These are phyloP conservation scores for Oscheius sp. DNA, from an alignment of 2,888 invertebrate species.

Conservation along the genomic window DNA sequence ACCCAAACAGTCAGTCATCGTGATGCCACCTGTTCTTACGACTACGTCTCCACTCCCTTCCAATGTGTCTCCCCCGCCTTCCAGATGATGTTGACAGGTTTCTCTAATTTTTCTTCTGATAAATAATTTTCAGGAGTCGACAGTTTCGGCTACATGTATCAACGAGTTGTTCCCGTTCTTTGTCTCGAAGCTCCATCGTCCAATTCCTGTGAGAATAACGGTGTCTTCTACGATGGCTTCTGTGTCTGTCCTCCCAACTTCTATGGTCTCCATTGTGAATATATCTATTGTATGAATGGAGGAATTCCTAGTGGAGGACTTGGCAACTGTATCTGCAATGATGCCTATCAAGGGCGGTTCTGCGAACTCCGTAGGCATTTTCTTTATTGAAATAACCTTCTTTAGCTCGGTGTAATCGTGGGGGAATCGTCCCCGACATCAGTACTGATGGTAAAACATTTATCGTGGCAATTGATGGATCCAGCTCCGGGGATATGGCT, in stretches of 20 bases:
- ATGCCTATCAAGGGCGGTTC: conserved; percentile 42
- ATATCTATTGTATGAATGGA: conserved; percentile 46
- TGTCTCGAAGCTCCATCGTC: conserved; percentile 39
- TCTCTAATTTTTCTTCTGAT: background rate
- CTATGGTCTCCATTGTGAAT: conserved; percentile 44
- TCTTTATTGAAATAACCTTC: background rate
- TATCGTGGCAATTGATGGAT: conserved; percentile 51
- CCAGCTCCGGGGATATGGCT: conserved; percentile 41
- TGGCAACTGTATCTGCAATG: conserved; percentile 36
- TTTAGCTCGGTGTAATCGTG: conserved; percentile 48
- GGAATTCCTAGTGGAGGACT: conserved; percentile 36
- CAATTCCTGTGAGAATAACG: conserved; percentile 57
- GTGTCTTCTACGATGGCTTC: conserved; percentile 31
- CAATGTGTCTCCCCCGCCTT: conserved; percentile 39
- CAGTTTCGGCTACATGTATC: conserved; percentile 51
- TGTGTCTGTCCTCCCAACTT: conserved; percentile 53
- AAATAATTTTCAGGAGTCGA: conserved; percentile 42
- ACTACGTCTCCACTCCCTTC: conserved; percentile 51
- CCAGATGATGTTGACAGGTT: conserved; percentile 49
- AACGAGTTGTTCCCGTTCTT: conserved; percentile 51
- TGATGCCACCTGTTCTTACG: conserved; percentile 41
- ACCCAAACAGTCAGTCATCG: conserved; percentile 16
- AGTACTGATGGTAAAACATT: conserved; percentile 40
- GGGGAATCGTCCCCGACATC: conserved; percentile 37
- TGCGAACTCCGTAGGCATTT: conserved; percentile 53